Conservation (phyloP, 2,888 invertebrate species). For the Apoda limacodes region DNA sequence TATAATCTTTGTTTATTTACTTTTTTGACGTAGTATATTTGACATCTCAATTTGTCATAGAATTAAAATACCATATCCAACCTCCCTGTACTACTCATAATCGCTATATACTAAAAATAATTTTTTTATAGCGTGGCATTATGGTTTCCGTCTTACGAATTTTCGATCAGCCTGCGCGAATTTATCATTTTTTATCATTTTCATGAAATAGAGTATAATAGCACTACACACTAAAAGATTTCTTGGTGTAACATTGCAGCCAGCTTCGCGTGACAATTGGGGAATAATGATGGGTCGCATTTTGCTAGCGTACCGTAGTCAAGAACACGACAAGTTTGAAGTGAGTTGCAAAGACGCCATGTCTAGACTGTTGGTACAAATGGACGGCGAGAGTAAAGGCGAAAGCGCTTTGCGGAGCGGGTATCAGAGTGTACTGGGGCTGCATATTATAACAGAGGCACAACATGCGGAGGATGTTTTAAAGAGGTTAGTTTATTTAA, state of each 20-base stretch:
- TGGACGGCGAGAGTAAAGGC: constrained; percentile 49
- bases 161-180: too few relatives aligned
- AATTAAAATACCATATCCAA: too few relatives aligned
- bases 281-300: constrained; percentile 80
- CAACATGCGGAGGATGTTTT: constrained; percentile 45
- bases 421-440: constrained; percentile 52
- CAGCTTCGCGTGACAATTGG: constrained; percentile 72
- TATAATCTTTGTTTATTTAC: too few relatives aligned
- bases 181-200: too few relatives aligned
- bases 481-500: constrained; percentile 28
- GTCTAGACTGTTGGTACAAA: constrained; percentile 36
- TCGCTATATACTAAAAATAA: too few relatives aligned
- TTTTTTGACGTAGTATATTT: too few relatives aligned
- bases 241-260: too few relatives aligned
- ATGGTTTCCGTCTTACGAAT: too few relatives aligned
- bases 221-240: background rate
- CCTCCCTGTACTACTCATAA: too few relatives aligned
- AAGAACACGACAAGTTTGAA: constrained; percentile 36
- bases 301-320: constrained; percentile 68
- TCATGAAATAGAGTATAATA: background rate
- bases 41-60: too few relatives aligned
- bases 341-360: constrained; percentile 53
- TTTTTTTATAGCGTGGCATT: too few relatives aligned
- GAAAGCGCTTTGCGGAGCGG: constrained; percentile 53
- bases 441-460: constrained; percentile 56